Evolutionary conservation across 2,113 vertebrate species (phyloP).

Genomic region (Thalassarche chlororhynchos): DNA sequence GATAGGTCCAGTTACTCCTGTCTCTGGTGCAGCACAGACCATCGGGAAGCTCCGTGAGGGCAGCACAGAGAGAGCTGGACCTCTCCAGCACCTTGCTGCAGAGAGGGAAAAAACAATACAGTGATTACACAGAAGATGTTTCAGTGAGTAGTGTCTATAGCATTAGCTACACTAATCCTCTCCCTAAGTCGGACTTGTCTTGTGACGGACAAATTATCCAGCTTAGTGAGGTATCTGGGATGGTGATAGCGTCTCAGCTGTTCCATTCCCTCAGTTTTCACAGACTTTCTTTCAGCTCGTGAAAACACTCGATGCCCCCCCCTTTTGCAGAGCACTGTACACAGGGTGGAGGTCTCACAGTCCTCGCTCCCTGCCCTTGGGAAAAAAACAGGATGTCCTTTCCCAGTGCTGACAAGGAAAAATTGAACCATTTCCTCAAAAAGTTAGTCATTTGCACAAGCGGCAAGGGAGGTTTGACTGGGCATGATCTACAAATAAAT

Average conservation of each 20-base stretch:
- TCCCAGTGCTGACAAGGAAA: not conserved
- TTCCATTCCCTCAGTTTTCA: not conserved
- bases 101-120: not conserved
- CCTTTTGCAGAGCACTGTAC: not conserved
- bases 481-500: not conserved
- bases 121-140: not conserved
- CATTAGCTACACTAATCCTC: constrained; percentile 28
- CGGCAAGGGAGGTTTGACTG: not conserved
- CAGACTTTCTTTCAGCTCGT: not conserved
- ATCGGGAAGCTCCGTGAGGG: not conserved
- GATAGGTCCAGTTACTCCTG: not conserved
- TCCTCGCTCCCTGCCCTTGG: not conserved
- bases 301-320: no score
- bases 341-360: not conserved
- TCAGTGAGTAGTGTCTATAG: not conserved
- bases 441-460: not conserved
- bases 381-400: not conserved
- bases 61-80: not conserved
- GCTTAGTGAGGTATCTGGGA: not conserved
- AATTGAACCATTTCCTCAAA: not conserved
- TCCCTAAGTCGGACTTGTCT: constrained; percentile 23
- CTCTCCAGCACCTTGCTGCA: not conserved
- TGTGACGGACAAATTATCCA: constrained; percentile 42
- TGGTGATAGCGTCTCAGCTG: not conserved
- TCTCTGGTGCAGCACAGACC: not conserved